A percentile compares a stretch with the other conserved stretches of the same genome.
phyloP scores from a whole-genome alignment of 2,888 invertebrate genomes.

The Archaeoteleia sp. region DNA sequence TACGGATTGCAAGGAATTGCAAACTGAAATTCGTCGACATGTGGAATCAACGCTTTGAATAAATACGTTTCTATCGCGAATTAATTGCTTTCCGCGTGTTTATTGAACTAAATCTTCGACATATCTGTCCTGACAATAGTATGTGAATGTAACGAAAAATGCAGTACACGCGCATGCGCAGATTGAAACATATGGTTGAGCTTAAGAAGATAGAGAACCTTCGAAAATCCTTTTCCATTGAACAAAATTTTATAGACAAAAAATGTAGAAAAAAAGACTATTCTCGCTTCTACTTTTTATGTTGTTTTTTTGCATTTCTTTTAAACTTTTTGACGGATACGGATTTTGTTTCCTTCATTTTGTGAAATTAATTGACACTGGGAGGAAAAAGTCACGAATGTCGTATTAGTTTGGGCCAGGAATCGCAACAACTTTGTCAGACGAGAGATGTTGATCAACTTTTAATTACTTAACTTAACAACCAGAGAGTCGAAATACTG shows the following conservation, averaged over 20 bases:
- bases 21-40: conserved; percentile 21
- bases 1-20: conserved; percentile 34
- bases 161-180: too few relatives aligned
- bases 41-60: conserved; percentile 28
- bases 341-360: conserved; percentile 1
- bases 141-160: conserved; percentile 7
- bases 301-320: too few relatives aligned
- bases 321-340: too few relatives aligned
- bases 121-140: background rate
- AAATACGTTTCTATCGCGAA: conserved; percentile 39
- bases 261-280: too few relatives aligned
- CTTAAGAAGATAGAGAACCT: too few relatives aligned
- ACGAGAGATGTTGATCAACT: conserved; percentile 27
- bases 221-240: too few relatives aligned
- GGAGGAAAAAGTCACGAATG: background rate
- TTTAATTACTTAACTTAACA: conserved; percentile 35
- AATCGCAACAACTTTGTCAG: background rate
- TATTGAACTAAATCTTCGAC: conserved; percentile 25
- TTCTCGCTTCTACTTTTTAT: too few relatives aligned
- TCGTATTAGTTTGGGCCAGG: background rate
- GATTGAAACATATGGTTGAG: too few relatives aligned
- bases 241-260: too few relatives aligned
- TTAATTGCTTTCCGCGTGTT: conserved; percentile 17
- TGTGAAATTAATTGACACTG: conserved; percentile 33
- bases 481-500: conserved; percentile 11